Percentiles rank a stretch among this genome's conserved stretches.
Evolutionary conservation across 2,888 invertebrate genomes (phyloP).

Genomic region (Epirrhoe alternata): DNA sequence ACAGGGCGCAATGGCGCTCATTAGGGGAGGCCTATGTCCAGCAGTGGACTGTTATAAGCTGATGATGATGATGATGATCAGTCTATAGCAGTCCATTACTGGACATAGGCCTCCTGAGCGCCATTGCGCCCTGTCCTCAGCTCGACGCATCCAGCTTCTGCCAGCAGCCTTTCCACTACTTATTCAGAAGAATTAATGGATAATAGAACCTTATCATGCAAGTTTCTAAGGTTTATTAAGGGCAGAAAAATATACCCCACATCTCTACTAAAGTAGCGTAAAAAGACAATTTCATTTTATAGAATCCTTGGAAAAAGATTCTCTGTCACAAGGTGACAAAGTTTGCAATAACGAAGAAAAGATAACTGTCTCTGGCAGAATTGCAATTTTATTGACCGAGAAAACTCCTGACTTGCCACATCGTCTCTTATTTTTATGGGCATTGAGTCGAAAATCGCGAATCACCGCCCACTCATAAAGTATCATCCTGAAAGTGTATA

Average conservation of each 20-base stretch:
- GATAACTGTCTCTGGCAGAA: slow-evolving; percentile 30
- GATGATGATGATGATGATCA: too few species aligned
- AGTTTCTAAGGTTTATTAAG: not conserved
- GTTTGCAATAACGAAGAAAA: slow-evolving; percentile 33
- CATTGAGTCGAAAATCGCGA: slow-evolving; percentile 19
- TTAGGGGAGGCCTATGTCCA: too few species aligned
- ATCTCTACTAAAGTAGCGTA: not conserved
- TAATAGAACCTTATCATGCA: too few species aligned
- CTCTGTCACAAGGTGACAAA: slow-evolving; percentile 31
- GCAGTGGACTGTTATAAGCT: too few species aligned
- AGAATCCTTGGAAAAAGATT: slow-evolving; percentile 15
- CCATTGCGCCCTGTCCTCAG: too few species aligned
- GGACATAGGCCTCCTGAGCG: too few species aligned
- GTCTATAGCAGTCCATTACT: too few species aligned
- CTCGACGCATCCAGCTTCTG: too few species aligned
- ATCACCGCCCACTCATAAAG: slow-evolving; percentile 17
- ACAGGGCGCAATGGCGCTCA: too few species aligned
- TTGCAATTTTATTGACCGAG: slow-evolving; percentile 38
- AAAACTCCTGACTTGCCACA: slow-evolving; percentile 10
- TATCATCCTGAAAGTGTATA: slow-evolving; percentile 23
- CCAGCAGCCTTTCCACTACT: too few species aligned
- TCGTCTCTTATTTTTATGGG: slow-evolving; percentile 11
- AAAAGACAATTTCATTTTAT: slow-evolving; percentile 16
- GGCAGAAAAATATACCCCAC: not conserved
- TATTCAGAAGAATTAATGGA: too few species aligned